These are phyloP conservation scores for Ptycholaimellus sp. DNA, from an alignment of 2,888 invertebrate species.

Conservation along the genomic window DNA sequence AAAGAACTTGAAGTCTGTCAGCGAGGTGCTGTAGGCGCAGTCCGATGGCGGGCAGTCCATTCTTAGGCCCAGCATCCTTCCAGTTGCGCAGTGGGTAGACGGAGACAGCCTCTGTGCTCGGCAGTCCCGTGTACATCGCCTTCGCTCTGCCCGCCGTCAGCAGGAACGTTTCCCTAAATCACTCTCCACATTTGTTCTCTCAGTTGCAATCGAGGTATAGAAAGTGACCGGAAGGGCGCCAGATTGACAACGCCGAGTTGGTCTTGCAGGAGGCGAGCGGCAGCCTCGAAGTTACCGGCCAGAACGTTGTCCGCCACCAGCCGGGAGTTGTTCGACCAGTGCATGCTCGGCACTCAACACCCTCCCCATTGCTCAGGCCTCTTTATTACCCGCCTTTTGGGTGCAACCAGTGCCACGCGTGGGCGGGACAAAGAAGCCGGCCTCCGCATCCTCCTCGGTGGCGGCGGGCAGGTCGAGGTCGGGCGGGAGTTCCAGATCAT, in stretches of 20 bases:
- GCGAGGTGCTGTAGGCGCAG: slow-evolving; percentile 49
- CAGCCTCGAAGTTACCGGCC: slow-evolving; percentile 77
- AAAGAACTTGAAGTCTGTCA: slow-evolving; percentile 42
- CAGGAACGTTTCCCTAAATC: no score
- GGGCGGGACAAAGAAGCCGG: slow-evolving; percentile 61
- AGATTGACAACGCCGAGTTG: slow-evolving; percentile 58
- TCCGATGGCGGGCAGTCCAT: slow-evolving; percentile 14
- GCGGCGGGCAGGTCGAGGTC: slow-evolving; percentile 41
- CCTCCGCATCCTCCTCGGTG: slow-evolving; percentile 33
- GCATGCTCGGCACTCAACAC: slow-evolving; percentile 32
- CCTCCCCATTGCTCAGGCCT: no score
- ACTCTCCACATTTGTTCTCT: no score
- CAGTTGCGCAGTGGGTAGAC: slow-evolving; percentile 64
- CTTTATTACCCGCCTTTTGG: no score
- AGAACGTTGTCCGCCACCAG: slow-evolving; percentile 69
- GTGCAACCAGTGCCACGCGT: slow-evolving; percentile 56
- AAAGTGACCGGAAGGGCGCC: slow-evolving; percentile 49
- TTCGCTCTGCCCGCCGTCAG: no score
- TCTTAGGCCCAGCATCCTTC: slow-evolving; percentile 38
- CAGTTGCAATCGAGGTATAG: no score
- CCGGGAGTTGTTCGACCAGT: slow-evolving; percentile 58
- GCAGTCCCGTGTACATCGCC: slow-evolving; percentile 52
- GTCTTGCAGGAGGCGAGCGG: slow-evolving; percentile 45
- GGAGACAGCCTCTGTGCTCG: slow-evolving; percentile 47
- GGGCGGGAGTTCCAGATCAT: slow-evolving; percentile 70